A percentile compares a stretch with the other conserved stretches of the same genome.
Evolutionary conservation across 2,797 vertebrate species (phyloP).

Genomic region (Clamator glandarius): DNA sequence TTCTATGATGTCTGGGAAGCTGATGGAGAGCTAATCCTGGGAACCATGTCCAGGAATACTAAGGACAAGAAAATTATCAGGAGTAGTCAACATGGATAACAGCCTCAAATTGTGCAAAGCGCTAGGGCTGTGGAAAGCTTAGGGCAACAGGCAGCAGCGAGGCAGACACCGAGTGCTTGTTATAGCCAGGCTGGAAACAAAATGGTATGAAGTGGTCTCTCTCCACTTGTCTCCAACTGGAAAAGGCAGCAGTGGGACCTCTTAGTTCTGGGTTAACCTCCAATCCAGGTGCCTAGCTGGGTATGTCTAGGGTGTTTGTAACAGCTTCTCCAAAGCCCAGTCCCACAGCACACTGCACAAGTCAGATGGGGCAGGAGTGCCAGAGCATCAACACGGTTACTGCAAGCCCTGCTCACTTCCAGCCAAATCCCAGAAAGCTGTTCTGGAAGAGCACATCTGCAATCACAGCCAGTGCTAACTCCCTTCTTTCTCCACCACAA

Average conservation of each 20-base stretch:
- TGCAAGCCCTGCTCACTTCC: neutral
- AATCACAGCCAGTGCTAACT: neutral
- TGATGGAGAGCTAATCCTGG: neutral
- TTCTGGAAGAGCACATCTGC: neutral
- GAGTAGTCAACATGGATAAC: accelerated
- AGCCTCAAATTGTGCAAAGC: neutral
- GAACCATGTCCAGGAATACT: neutral
- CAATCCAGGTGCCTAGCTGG: accelerated
- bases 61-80: neutral
- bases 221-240: neutral
- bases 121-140: neutral
- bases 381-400: accelerated
- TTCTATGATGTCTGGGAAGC: neutral
- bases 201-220: neutral
- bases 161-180: neutral
- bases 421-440: neutral
- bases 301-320: too few relatives aligned
- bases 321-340: neutral
- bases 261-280: neutral
- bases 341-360: accelerated
- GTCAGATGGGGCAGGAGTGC: neutral
- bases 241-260: neutral
- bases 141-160: neutral
- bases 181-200: neutral
- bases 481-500: neutral